Percentiles rank a stretch among this genome's conserved stretches.
phyloP scores from a whole-genome alignment of 1,140 invertebrate species.

The Bombyx mandarina region DNA sequence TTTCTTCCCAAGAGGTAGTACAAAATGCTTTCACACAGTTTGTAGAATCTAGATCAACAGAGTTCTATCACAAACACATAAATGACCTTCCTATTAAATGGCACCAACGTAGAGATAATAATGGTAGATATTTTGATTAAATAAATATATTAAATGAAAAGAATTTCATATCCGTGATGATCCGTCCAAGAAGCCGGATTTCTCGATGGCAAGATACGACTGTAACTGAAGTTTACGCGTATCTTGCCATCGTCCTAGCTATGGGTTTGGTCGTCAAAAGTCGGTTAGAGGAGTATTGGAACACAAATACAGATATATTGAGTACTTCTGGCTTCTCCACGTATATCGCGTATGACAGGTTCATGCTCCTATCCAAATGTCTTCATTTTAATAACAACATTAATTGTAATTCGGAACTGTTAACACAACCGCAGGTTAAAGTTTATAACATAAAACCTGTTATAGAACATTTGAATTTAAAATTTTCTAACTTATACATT shows the following conservation, averaged over 20 bases:
- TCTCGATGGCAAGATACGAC: slow-evolving; percentile 13
- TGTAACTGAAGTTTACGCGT: slow-evolving; percentile 14
- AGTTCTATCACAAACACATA: no score
- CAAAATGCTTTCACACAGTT: no score
- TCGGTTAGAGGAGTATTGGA: slow-evolving; percentile 16
- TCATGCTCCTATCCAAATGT: slow-evolving; percentile 11
- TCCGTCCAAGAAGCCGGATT: slow-evolving; percentile 7
- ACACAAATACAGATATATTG: slow-evolving; percentile 9
- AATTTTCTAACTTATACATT: slow-evolving; percentile 11
- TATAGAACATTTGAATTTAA: slow-evolving; percentile 17
- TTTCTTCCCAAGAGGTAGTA: no score
- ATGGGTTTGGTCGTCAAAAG: slow-evolving; percentile 15
- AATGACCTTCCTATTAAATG: no score
- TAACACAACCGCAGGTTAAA: background rate
- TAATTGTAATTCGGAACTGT: slow-evolving; percentile 5
- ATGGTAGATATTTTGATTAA: no score
- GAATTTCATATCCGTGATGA: background rate
- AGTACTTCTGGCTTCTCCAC: slow-evolving; percentile 12
- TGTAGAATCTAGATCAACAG: no score
- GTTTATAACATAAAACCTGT: slow-evolving; percentile 18
- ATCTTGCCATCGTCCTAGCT: slow-evolving; percentile 17
- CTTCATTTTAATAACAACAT: slow-evolving; percentile 16
- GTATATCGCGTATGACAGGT: slow-evolving; percentile 5
- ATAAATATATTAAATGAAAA: no score
- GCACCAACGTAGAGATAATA: no score